These are phyloP conservation scores for Heterodera schachtii DNA, from an alignment of 1,140 invertebrate genomes.

Conservation along the genomic window DNA sequence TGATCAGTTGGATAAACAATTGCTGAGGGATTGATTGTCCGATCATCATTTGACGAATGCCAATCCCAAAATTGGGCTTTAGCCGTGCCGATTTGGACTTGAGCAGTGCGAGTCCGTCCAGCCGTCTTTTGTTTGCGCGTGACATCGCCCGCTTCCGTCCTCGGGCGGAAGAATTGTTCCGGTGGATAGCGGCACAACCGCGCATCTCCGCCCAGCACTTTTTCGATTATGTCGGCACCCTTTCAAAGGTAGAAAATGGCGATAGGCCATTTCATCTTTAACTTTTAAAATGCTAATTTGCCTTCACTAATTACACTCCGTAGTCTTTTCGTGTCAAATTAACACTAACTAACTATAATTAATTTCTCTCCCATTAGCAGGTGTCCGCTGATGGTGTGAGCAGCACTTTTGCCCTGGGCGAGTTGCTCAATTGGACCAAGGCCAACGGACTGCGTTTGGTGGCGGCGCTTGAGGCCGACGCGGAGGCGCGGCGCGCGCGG, in stretches of 20 bases:
- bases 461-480: slow-evolving; percentile 47
- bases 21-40: too few species aligned
- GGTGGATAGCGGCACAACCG: slow-evolving; percentile 40
- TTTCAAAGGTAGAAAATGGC: slow-evolving; percentile 45
- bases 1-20: too few species aligned
- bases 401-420: slow-evolving; percentile 44
- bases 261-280: neutral
- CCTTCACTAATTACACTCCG: too few species aligned
- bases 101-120: slow-evolving; percentile 81
- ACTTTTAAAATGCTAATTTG: too few species aligned
- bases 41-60: too few species aligned
- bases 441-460: slow-evolving; percentile 55
- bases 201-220: slow-evolving; percentile 47
- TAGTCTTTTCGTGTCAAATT: too few species aligned
- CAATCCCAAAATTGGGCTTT: neutral
- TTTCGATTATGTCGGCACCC: slow-evolving; percentile 47
- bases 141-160: slow-evolving; percentile 58
- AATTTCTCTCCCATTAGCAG: neutral
- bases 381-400: slow-evolving; percentile 34
- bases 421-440: slow-evolving; percentile 59
- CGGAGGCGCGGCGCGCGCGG: slow-evolving; percentile 44
- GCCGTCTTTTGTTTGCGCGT: slow-evolving; percentile 74
- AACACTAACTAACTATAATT: too few species aligned
- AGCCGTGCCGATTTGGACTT: slow-evolving; percentile 76
- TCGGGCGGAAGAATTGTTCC: slow-evolving; percentile 46